A percentile compares a stretch with the other conserved stretches of the same genome.
These are phyloP conservation scores for Eulemur coronatus DNA, from an alignment of 2,797 vertebrate species.

Conservation along the genomic window DNA sequence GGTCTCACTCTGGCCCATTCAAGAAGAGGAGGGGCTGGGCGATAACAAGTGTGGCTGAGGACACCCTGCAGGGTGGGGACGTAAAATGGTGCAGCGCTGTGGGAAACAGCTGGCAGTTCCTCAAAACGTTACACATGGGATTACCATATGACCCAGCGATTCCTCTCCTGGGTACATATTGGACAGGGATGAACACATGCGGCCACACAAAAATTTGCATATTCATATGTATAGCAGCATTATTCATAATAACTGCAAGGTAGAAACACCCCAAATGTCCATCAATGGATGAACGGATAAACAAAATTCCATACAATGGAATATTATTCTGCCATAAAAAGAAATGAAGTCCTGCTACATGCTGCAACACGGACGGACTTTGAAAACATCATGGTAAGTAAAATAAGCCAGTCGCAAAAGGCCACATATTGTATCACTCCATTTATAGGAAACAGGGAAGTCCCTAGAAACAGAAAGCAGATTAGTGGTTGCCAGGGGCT, in stretches of 20 bases:
- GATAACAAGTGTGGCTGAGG: not conserved
- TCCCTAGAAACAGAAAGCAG: not conserved
- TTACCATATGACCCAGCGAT: not conserved
- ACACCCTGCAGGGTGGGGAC: not conserved
- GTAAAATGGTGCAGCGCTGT: not conserved
- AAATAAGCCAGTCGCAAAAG: not conserved
- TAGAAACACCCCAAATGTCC: not conserved
- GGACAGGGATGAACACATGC: not conserved
- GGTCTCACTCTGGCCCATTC: not conserved
- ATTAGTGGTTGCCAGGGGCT: not conserved
- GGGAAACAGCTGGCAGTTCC: not conserved
- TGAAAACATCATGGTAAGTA: not conserved
- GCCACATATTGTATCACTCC: not conserved
- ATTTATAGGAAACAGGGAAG: not conserved
- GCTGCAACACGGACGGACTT: not conserved
- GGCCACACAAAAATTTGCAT: not conserved
- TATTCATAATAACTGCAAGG: not conserved
- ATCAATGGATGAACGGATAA: not conserved
- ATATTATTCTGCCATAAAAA: not conserved
- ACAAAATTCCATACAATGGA: not conserved
- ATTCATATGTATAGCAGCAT: not conserved
- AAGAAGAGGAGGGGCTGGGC: not conserved
- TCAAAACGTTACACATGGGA: not conserved
- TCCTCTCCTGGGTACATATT: not conserved
- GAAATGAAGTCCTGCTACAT: not conserved